Conservation (phyloP, 2,113 vertebrate genomes). For the Syngnathus floridae region DNA sequence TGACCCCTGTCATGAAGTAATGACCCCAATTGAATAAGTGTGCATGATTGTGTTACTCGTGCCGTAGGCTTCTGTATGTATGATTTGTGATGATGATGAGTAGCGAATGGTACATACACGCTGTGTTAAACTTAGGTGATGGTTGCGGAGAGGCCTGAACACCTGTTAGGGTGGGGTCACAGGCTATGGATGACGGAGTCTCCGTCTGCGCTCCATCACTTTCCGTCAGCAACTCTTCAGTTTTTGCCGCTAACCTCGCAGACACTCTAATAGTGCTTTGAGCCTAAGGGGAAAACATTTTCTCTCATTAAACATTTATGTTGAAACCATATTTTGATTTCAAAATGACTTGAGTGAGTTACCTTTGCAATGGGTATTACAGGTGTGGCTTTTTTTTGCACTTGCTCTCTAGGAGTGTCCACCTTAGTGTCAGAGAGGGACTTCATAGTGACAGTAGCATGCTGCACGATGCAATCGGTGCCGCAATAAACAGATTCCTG, state of each 20-base stretch:
- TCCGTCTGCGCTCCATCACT: conserved; percentile 36
- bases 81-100: conserved; percentile 58
- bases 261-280: conserved; percentile 47
- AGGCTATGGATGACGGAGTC: conserved; percentile 71
- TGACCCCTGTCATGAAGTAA: conserved; percentile 46
- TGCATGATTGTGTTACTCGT: background rate
- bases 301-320: conserved; percentile 6
- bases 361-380: conserved; percentile 73
- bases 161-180: conserved; percentile 87
- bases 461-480: conserved; percentile 88
- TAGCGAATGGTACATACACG: conserved; percentile 90
- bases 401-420: conserved; percentile 64
- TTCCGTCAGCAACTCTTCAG: conserved; percentile 61
- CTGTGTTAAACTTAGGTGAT: conserved; percentile 80
- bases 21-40: conserved; percentile 7
- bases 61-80: conserved; percentile 14
- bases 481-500: conserved; percentile 93
- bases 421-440: conserved; percentile 77
- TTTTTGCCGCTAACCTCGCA: conserved; percentile 66
- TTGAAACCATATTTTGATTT: background rate
- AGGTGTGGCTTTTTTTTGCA: conserved; percentile 63
- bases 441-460: conserved; percentile 87
- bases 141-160: conserved; percentile 78
- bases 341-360: conserved; percentile 8
- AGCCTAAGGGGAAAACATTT: conserved; percentile 39